These are phyloP conservation scores for Sinohyriopsis cumingii DNA, from an alignment of 2,888 invertebrate species.

Conservation along the genomic window DNA sequence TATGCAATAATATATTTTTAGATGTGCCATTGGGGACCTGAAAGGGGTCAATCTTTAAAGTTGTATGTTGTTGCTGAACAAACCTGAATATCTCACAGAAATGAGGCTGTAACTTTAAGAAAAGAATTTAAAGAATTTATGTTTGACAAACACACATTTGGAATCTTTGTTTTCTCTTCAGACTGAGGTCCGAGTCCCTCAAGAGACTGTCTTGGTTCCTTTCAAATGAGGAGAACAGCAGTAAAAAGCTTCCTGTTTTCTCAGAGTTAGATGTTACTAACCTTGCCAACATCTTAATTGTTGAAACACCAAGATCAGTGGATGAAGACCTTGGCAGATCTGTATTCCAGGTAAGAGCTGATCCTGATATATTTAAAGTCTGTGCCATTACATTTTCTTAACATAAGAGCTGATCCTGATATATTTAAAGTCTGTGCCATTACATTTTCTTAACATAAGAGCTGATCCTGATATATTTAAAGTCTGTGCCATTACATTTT, in stretches of 20 bases:
- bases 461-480: neutral
- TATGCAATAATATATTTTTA: no score
- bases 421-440: no score
- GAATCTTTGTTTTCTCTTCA: constrained; percentile 20
- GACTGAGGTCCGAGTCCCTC: constrained; percentile 61
- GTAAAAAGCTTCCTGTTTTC: constrained; percentile 55
- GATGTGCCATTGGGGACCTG: no score
- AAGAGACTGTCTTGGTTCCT: constrained; percentile 64
- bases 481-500: no score
- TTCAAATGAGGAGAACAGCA: constrained; percentile 57
- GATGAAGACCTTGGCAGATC: constrained; percentile 58
- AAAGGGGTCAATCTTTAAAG: no score
- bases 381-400: no score
- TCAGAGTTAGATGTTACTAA: constrained; percentile 57
- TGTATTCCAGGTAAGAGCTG: constrained; percentile 56
- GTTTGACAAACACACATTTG: neutral
- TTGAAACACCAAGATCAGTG: constrained; percentile 46
- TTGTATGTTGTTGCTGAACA: no score
- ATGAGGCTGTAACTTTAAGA: no score
- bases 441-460: neutral
- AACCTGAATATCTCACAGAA: no score
- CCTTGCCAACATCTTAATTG: constrained; percentile 54
- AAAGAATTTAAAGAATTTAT: no score
- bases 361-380: no score
- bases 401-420: no score